Evolutionary conservation across 2,797 vertebrate genomes (phyloP).

Genomic region (Gymnodraco acuticeps): DNA sequence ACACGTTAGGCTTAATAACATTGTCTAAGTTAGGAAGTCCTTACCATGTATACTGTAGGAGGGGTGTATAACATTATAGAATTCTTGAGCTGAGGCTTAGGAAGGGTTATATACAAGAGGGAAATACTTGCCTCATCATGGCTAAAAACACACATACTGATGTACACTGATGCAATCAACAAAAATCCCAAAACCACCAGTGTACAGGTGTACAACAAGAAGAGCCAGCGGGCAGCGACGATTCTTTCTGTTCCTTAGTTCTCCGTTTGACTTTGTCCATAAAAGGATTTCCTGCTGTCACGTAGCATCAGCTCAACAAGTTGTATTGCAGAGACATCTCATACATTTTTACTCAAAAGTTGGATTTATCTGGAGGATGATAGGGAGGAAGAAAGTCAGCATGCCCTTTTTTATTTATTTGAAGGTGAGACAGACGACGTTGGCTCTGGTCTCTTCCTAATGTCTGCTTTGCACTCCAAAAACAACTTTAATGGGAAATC

Average conservation of each 20-base stretch:
- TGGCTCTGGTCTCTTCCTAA: not conserved
- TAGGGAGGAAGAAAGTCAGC: conserved; percentile 5
- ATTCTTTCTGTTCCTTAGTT: not conserved
- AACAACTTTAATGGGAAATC: not conserved
- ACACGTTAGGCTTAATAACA: not conserved
- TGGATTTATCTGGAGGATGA: conserved; percentile 15
- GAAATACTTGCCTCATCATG: not conserved
- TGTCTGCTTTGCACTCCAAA: conserved; percentile 18
- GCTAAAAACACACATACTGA: conserved; percentile 5
- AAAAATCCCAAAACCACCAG: not conserved
- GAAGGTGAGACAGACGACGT: conserved; percentile 3
- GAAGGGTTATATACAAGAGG: conserved; percentile 11
- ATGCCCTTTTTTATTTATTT: conserved; percentile 8
- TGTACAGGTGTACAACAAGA: not conserved
- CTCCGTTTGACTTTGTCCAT: conserved; percentile 17
- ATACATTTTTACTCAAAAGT: conserved; percentile 6
- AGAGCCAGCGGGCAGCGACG: not conserved
- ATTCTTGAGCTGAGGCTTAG: not conserved
- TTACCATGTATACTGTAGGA: conserved; percentile 31
- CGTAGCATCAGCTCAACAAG: conserved; percentile 8
- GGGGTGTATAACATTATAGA: conserved; percentile 8
- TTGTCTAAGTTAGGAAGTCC: not conserved
- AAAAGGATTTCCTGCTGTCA: conserved; percentile 5
- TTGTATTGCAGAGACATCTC: conserved; percentile 9
- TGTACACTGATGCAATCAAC: not conserved